Evolutionary conservation across 2,797 vertebrate species (phyloP).

Genomic region (Schizopygopsis malacanthus): DNA sequence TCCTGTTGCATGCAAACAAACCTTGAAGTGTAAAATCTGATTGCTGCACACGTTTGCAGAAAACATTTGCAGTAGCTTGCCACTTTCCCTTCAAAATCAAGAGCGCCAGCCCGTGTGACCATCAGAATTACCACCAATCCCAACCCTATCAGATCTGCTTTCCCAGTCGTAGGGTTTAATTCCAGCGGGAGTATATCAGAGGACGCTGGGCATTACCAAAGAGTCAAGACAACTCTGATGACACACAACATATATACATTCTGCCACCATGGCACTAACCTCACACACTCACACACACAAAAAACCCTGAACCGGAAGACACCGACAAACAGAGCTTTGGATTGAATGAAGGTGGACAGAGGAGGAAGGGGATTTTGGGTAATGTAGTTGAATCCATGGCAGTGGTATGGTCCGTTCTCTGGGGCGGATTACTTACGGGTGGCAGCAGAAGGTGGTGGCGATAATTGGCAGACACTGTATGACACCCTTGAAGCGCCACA

Average conservation of each 20-base stretch:
- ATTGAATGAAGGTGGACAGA: constrained; percentile 51
- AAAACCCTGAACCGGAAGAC: constrained; percentile 29
- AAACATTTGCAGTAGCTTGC: neutral
- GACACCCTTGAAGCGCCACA: constrained; percentile 79
- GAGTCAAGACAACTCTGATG: neutral
- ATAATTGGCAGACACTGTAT: constrained; percentile 81
- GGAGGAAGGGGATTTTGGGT: constrained; percentile 41
- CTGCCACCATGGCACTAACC: neutral
- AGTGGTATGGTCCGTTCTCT: constrained; percentile 49
- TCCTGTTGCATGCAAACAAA: neutral
- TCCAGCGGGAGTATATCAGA: neutral
- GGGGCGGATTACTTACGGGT: constrained; percentile 78
- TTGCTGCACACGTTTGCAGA: constrained; percentile 7
- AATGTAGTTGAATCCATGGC: constrained; percentile 57
- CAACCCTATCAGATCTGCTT: constrained; percentile 12
- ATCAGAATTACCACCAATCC: constrained; percentile 12
- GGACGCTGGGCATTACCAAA: neutral
- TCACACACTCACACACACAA: constrained; percentile 23
- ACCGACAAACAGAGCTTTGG: constrained; percentile 51
- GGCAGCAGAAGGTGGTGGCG: constrained; percentile 82
- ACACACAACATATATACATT: constrained; percentile 2
- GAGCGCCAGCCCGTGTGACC: neutral
- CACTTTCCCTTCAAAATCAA: constrained; percentile 14
- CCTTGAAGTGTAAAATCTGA: neutral
- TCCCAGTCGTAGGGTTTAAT: neutral